Evolutionary conservation across 92 coral and sea anemone species (phyloP).

Genomic region (Parazoanthus darwini): DNA sequence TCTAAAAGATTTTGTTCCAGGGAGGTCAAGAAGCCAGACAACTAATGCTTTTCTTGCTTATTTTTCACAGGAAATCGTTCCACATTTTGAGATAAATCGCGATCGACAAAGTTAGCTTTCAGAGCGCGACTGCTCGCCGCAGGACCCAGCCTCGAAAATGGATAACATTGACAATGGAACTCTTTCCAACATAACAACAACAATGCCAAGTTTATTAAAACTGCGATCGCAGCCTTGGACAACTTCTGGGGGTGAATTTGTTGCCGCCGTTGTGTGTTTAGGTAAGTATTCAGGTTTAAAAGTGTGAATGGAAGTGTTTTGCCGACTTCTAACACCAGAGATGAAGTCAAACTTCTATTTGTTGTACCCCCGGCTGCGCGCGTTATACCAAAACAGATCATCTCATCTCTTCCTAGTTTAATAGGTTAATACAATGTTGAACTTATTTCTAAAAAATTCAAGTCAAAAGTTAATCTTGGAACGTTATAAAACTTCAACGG

Average conservation of each 20-base stretch:
- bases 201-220: constrained; percentile 7
- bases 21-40: background rate
- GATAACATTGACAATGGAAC: background rate
- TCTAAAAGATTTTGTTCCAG: constrained; percentile 23
- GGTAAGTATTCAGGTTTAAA: constrained; percentile 27
- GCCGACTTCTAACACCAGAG: background rate
- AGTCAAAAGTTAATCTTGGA: background rate
- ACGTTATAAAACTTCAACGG: background rate
- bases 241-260: constrained; percentile 29
- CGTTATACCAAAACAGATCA: background rate
- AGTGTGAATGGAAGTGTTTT: background rate
- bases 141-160: background rate
- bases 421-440: background rate
- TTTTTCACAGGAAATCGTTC: background rate
- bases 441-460: background rate
- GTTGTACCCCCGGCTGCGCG: background rate
- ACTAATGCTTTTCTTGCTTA: background rate
- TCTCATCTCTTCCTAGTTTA: background rate
- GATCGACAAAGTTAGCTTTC: too few relatives aligned
- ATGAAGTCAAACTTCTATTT: background rate
- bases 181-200: background rate
- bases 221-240: constrained; percentile 45
- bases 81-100: background rate
- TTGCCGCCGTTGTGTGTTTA: constrained; percentile 34
- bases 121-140: background rate